A percentile compares a stretch with the other conserved stretches of the same genome.
Conservation (phyloP, 2,113 vertebrate genomes). For the Emydocephalus ijimae region DNA sequence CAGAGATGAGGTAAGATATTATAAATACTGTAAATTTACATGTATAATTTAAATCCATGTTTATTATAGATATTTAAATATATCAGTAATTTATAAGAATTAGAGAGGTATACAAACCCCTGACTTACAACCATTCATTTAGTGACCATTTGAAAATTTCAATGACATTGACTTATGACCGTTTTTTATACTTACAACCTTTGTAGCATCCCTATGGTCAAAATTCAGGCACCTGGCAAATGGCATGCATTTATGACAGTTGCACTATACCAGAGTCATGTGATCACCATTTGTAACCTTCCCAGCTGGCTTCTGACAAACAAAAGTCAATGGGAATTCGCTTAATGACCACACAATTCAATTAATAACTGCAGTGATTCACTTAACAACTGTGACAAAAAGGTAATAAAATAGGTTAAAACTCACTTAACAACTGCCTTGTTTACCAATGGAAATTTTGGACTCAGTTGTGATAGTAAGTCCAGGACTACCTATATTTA, state of each 20-base stretch:
- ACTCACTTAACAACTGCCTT: not conserved
- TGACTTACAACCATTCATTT: not conserved
- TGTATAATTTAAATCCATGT: not conserved
- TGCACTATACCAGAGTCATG: not conserved
- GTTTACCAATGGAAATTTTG: not conserved
- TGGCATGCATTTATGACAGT: not conserved
- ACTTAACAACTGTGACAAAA: not conserved
- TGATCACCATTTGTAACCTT: not conserved
- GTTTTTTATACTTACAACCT: not conserved
- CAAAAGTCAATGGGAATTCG: not conserved
- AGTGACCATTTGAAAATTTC: not conserved
- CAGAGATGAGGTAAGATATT: slow-evolving; percentile 77
- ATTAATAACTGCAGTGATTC: not conserved
- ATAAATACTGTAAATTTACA: not conserved
- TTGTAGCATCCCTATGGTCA: not conserved
- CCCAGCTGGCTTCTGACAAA: not conserved
- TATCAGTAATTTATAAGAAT: not conserved
- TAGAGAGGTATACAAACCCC: not conserved
- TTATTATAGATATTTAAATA: not conserved
- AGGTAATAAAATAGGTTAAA: not conserved
- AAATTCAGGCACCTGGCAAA: not conserved
- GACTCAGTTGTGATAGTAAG: no score
- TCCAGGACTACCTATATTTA: not conserved
- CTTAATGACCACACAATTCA: not conserved
- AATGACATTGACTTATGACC: not conserved